Evolutionary conservation across 2,888 invertebrate species (phyloP), one percentile per base, ranked within the genome.

Genomic region (Gastracanthus pulcherrimus): DNA sequence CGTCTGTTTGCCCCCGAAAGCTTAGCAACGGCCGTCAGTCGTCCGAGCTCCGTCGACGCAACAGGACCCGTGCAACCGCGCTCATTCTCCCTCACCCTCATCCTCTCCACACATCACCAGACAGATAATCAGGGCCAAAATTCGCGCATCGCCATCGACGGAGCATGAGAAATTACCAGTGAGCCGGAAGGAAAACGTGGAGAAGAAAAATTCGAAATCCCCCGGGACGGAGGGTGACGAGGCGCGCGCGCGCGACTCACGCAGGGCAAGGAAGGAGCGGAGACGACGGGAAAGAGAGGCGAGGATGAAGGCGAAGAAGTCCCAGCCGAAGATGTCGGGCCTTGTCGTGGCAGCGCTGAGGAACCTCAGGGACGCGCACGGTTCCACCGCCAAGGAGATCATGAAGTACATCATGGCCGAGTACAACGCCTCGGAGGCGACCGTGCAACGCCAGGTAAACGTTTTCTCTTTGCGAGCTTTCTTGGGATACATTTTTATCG

Each of bases 331-430:
- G 69, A 89, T 90, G 86, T 88, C 90, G 23, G 82, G 87, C 31
- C 86, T 89, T 3, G 88, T 91, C 31, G 88, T 89, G 45, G 87
- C 87, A n/a, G 91, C 91, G 0, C 89, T 91, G 67, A 85, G 88
- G 72, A 89, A 88, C 76, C 86, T 91, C 2, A 86, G 88, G 16
- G 89, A 90, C 45, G 84, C 84, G 4, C 88, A 87, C 0, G 91
- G 91, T 0, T 91, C 91, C 7, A 89, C 90, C 9, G 84, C 88
- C 5, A 90, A 88, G 81, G 89, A 91, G 72, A 91, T 91, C 70
- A 84, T 90, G 82, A 89, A 86, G 78, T 91, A 89, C 75, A 90
- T 91, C 74, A 85, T 83, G 79, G 85, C 89, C 3, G 89, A 90
- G 70, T 87, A 88, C 78, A 86, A 87, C 41, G 83, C 85, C 0